Conservation (phyloP, 2,888 invertebrate genomes). For the Phengaris alcon region DNA sequence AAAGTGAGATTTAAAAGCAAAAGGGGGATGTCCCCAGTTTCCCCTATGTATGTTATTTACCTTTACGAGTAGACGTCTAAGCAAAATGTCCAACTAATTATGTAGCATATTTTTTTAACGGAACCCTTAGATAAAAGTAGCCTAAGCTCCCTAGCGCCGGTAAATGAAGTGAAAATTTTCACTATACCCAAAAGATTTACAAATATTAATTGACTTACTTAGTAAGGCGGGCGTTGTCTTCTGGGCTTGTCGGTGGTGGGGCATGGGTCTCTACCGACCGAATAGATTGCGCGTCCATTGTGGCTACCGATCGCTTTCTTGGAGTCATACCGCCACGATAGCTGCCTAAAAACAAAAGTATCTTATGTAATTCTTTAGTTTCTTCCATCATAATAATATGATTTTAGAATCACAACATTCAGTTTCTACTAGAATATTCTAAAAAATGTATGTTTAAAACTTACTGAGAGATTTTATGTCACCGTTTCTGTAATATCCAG, state of each 20-base stretch:
- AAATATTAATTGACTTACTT: conserved; percentile 51
- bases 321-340: conserved; percentile 62
- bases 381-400: too few relatives aligned
- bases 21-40: too few relatives aligned
- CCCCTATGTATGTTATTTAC: too few relatives aligned
- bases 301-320: conserved; percentile 62
- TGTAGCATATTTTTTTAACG: too few relatives aligned
- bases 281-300: conserved; percentile 71
- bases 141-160: too few relatives aligned
- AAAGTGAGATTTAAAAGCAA: too few relatives aligned
- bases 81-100: too few relatives aligned
- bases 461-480: conserved; percentile 68
- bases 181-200: too few relatives aligned
- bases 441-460: conserved; percentile 38
- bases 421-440: background rate
- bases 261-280: conserved; percentile 69
- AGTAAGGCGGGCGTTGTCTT: conserved; percentile 69
- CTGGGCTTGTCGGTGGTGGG: conserved; percentile 68
- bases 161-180: too few relatives aligned
- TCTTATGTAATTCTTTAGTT: background rate
- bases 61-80: too few relatives aligned
- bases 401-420: background rate
- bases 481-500: conserved; percentile 58
- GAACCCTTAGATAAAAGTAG: too few relatives aligned
- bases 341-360: conserved; percentile 47